phyloP scores from a whole-genome alignment of 2,113 vertebrate species.

The Hipposideros armiger region DNA sequence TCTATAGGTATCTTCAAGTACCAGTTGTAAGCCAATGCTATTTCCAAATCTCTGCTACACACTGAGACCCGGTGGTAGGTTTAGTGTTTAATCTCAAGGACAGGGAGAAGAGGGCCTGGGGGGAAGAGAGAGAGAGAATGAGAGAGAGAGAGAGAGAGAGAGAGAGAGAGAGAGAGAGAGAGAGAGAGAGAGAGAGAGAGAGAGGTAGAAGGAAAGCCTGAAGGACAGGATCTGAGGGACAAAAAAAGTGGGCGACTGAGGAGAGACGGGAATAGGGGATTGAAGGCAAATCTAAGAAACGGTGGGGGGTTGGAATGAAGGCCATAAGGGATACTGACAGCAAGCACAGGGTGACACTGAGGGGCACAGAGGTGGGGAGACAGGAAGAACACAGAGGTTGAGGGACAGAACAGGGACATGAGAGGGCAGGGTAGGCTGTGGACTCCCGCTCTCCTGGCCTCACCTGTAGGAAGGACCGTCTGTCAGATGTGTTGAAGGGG shows the following conservation, averaged over 20 bases:
- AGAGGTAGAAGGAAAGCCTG: background rate
- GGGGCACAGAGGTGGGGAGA: accelerated
- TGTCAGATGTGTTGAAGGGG: slow-evolving; percentile 87
- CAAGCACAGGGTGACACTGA: background rate
- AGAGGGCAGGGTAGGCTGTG: background rate
- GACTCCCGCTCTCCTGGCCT: background rate
- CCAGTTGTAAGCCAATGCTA: background rate
- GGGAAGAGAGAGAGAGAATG: background rate
- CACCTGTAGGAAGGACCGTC: slow-evolving; percentile 89
- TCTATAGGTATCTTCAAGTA: background rate
- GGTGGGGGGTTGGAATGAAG: no score
- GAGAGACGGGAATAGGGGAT: background rate
- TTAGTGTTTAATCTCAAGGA: background rate
- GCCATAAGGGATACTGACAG: background rate
- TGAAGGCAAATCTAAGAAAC: background rate
- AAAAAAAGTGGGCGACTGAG: background rate
- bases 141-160: background rate
- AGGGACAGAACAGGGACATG: background rate
- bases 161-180: background rate
- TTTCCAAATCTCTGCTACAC: background rate
- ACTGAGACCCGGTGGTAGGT: background rate
- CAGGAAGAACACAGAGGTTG: background rate
- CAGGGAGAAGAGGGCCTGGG: background rate
- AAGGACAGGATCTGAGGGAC: background rate
- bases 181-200: background rate